phyloP scores from a whole-genome alignment of 2,888 invertebrate genomes.

The Pinctada fucata region DNA sequence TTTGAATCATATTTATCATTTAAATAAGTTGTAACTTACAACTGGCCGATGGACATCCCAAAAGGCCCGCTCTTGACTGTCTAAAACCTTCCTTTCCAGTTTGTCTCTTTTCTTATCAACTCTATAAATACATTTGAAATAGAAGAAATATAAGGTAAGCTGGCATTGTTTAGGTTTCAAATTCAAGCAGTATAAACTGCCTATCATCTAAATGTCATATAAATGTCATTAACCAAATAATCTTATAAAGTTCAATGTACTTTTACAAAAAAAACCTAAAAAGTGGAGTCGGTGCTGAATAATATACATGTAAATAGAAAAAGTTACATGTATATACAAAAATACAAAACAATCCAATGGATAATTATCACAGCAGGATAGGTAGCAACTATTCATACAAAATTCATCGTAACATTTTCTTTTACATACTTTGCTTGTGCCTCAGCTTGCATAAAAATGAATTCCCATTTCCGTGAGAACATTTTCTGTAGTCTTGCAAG shows the following conservation, averaged over 20 bases:
- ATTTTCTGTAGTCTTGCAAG: constrained; percentile 97
- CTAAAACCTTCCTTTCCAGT: constrained; percentile 96
- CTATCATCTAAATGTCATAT: too few species aligned
- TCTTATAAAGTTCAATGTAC: constrained; percentile 1
- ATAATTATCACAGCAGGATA: not conserved
- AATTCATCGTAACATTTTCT: not conserved
- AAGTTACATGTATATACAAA: too few species aligned
- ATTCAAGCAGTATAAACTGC: not conserved
- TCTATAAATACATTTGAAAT: constrained; percentile 70
- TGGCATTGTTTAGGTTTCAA: not conserved
- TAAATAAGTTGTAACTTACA: constrained; percentile 80
- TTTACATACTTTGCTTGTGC: constrained; percentile 85
- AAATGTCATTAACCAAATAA: not conserved
- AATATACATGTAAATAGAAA: not conserved
- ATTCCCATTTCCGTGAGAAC: constrained; percentile 99
- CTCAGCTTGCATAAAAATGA: constrained; percentile 99
- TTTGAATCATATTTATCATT: too few species aligned
- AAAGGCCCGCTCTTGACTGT: constrained; percentile 99
- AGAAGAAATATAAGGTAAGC: not conserved
- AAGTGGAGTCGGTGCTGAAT: not conserved
- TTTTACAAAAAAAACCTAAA: not conserved
- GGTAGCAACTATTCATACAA: not conserved
- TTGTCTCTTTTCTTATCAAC: constrained; percentile 99
- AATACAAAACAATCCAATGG: not conserved
- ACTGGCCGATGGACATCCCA: constrained; percentile 99